A percentile compares a stretch with the other conserved stretches of the same genome.
These are phyloP conservation scores for Zosterops lateralis DNA, from an alignment of 2,113 vertebrate species.

Conservation along the genomic window DNA sequence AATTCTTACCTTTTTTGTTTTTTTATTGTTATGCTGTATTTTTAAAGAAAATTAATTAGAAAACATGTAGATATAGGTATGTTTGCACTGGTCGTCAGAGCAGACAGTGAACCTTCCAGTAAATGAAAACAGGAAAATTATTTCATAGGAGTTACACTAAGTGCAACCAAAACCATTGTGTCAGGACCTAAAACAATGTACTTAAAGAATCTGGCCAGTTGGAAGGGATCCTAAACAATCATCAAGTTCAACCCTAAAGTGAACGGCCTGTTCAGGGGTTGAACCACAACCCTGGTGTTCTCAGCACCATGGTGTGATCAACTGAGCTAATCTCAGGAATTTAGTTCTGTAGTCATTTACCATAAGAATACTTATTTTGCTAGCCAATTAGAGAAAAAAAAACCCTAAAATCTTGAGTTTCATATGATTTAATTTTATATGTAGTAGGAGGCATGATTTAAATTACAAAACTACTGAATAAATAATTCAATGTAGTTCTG, in stretches of 20 bases:
- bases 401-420: neutral
- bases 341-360: neutral
- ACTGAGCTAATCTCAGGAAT: neutral
- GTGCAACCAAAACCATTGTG: neutral
- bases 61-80: neutral
- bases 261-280: neutral
- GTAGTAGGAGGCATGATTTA: neutral
- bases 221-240: too few relatives aligned
- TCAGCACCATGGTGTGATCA: neutral
- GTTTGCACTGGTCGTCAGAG: neutral
- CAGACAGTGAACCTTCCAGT: neutral
- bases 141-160: neutral
- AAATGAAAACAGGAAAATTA: neutral
- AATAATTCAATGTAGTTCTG: neutral
- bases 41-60: neutral
- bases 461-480: neutral
- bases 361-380: neutral
- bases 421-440: neutral
- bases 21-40: neutral
- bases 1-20: neutral
- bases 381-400: neutral
- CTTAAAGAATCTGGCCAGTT: too few relatives aligned
- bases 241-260: neutral
- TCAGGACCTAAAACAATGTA: neutral
- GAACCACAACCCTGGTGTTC: neutral